Evolutionary conservation across 2,888 invertebrate species (phyloP).

Genomic region (Dryomyza anilis): DNA sequence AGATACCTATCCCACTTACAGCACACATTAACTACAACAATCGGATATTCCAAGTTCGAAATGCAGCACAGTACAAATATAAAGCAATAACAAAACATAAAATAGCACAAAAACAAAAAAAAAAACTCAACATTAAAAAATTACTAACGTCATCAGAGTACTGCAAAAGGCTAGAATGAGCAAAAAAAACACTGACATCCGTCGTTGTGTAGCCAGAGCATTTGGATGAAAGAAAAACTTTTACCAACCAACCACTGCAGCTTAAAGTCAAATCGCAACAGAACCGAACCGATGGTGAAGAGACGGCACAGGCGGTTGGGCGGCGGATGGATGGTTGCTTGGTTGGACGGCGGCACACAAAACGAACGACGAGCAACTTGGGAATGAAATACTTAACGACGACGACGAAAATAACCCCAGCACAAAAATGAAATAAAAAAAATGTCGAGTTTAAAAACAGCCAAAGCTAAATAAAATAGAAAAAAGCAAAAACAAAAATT

Average conservation of each 20-base stretch:
- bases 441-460: conserved; percentile 16
- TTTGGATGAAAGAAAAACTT: conserved; percentile 30
- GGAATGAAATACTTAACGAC: conserved; percentile 26
- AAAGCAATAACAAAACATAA: conserved; percentile 33
- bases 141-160: conserved; percentile 22
- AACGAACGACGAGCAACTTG: conserved; percentile 16
- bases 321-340: too few species aligned
- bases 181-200: conserved; percentile 7
- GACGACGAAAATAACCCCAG: conserved; percentile 5
- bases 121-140: conserved; percentile 16
- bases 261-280: conserved; percentile 27
- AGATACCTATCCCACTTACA: too few species aligned
- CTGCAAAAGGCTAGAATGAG: conserved; percentile 5
- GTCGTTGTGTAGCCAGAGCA: conserved; percentile 15
- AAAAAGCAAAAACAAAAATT: conserved; percentile 13
- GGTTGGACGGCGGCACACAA: too few species aligned
- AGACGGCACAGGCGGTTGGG: too few species aligned
- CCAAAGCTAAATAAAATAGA: conserved; percentile 30
- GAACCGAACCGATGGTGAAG: neutral
- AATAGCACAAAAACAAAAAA: conserved; percentile 12
- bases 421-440: conserved; percentile 19
- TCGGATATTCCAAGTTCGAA: too few species aligned
- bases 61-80: conserved; percentile 32
- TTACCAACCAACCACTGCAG: conserved; percentile 19
- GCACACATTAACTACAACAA: too few species aligned